Conservation (phyloP, 2,113 vertebrate species). For the Macrotis lagotis region DNA sequence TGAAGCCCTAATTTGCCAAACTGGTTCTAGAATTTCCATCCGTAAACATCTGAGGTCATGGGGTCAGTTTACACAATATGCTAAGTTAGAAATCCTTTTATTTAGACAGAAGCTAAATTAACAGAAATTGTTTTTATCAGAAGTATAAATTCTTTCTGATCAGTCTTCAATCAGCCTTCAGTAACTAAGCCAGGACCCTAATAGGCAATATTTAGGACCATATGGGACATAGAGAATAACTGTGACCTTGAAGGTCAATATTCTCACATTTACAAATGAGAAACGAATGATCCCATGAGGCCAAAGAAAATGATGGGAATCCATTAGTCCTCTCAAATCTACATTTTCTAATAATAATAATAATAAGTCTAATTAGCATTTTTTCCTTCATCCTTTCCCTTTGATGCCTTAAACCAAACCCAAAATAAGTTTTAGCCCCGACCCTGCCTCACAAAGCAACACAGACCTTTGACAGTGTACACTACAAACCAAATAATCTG, state of each 20-base stretch:
- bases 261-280: background rate
- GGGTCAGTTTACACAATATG: background rate
- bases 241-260: background rate
- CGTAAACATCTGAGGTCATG: background rate
- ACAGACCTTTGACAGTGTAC: background rate
- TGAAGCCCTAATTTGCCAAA: background rate
- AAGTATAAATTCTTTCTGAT: background rate
- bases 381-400: background rate
- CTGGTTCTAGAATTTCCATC: background rate
- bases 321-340: background rate
- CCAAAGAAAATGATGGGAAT: background rate
- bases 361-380: background rate
- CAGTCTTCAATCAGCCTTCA: background rate
- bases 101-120: background rate
- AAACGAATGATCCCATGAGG: background rate
- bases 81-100: background rate
- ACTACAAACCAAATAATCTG: background rate
- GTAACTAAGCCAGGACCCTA: accelerated
- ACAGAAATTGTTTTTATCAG: background rate
- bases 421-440: background rate
- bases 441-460: accelerated
- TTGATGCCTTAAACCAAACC: background rate
- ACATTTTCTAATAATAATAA: conserved; percentile 12
- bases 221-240: background rate
- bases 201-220: background rate